These are phyloP conservation scores for Rhynchonycteris naso DNA, from an alignment of 2,797 vertebrate species.

Conservation along the genomic window DNA sequence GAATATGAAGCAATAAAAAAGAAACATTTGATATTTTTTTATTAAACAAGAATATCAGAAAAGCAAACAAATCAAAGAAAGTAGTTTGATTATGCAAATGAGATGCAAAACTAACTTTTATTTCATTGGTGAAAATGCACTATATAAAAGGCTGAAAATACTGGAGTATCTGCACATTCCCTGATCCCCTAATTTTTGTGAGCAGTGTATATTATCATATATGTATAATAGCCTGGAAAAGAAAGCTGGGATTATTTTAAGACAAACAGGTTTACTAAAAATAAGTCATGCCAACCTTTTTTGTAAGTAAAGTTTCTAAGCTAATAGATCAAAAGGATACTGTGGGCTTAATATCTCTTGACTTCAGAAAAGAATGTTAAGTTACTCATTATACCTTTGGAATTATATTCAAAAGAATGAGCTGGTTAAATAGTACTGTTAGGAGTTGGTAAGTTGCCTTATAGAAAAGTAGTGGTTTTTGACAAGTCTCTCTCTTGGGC, in stretches of 20 bases:
- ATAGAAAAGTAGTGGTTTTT: not conserved
- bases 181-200: too few relatives aligned
- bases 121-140: too few relatives aligned
- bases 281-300: not conserved
- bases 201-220: not conserved
- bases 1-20: too few relatives aligned
- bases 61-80: too few relatives aligned
- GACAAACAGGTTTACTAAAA: slow-evolving; percentile 16
- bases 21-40: too few relatives aligned
- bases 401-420: not conserved
- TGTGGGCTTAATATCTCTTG: not conserved
- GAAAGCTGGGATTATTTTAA: slow-evolving; percentile 40
- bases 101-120: too few relatives aligned
- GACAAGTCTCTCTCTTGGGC: not conserved
- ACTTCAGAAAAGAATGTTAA: slow-evolving; percentile 12
- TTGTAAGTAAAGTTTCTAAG: slow-evolving; percentile 2
- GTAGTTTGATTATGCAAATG: too few relatives aligned
- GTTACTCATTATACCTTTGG: not conserved
- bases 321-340: not conserved
- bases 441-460: not conserved
- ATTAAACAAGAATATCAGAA: too few relatives aligned
- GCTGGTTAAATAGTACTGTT: not conserved
- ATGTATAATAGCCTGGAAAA: not conserved
- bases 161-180: too few relatives aligned
- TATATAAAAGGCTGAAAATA: too few relatives aligned